Conservation (phyloP, 2,888 invertebrate genomes). For the Ectemnius lituratus region DNA sequence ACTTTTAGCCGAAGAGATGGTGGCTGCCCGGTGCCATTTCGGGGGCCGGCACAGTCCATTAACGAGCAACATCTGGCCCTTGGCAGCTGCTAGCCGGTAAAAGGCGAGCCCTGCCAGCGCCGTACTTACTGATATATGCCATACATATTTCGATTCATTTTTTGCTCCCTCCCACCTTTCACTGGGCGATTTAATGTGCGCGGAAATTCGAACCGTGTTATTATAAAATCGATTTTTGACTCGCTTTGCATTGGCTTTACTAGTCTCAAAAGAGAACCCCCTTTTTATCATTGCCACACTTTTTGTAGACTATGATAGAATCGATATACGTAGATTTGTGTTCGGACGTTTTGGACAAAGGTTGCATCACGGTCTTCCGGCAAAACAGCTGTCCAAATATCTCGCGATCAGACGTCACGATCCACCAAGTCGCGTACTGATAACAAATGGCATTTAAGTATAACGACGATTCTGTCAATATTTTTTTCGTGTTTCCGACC, state of each 20-base stretch:
- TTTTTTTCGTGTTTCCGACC: neutral
- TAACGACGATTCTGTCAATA: conserved; percentile 6
- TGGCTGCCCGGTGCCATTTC: conserved; percentile 35
- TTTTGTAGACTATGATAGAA: too few species aligned
- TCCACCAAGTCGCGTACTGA: neutral
- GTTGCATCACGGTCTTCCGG: neutral
- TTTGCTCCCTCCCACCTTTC: conserved; percentile 5
- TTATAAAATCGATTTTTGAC: neutral
- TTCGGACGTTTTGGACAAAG: neutral
- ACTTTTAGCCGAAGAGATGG: conserved; percentile 21
- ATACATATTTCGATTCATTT: conserved; percentile 27
- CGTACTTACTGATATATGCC: conserved; percentile 15
- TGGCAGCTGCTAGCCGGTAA: conserved; percentile 48
- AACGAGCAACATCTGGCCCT: conserved; percentile 53
- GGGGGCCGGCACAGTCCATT: conserved; percentile 32
- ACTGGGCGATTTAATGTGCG: neutral
- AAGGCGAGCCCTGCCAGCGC: conserved; percentile 27
- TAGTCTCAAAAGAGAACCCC: too few species aligned
- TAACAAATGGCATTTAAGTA: neutral
- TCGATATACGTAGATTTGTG: neutral
- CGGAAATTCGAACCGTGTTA: neutral
- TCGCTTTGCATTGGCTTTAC: neutral
- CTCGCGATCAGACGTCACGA: conserved; percentile 5
- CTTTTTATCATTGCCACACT: too few species aligned
- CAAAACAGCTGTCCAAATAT: conserved; percentile 12